Evolutionary conservation across 2,888 invertebrate genomes (phyloP).

Genomic region (Phytoseiulus persimilis): DNA sequence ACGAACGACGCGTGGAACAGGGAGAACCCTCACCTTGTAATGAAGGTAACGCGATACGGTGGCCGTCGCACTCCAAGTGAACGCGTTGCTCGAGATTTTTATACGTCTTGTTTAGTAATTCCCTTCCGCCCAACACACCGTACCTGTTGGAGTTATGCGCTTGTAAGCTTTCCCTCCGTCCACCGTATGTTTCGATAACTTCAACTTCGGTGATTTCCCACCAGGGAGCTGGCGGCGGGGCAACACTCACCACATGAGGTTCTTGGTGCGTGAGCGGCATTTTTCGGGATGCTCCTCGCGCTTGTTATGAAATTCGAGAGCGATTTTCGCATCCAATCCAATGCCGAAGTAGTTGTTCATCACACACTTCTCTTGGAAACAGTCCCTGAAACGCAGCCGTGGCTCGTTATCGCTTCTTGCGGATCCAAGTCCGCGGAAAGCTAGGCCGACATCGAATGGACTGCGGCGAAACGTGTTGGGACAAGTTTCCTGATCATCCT

Average conservation of each 20-base stretch:
- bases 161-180: no score
- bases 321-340: constrained; percentile 94
- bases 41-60: constrained; percentile 85
- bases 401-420: not conserved
- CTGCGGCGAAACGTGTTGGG: no score
- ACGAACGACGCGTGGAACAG: no score
- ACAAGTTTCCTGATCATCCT: no score
- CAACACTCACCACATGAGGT: constrained; percentile 71
- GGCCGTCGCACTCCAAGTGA: constrained; percentile 89
- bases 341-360: constrained; percentile 99
- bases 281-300: constrained; percentile 94
- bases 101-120: constrained; percentile 70
- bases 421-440: no score
- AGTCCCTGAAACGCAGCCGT: constrained; percentile 60
- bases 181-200: no score
- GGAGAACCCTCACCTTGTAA: constrained; percentile 59
- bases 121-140: constrained; percentile 57
- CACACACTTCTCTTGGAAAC: constrained; percentile 78
- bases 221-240: no score
- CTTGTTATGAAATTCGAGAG: constrained; percentile 91
- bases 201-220: no score
- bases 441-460: no score
- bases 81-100: constrained; percentile 91
- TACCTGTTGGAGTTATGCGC: constrained; percentile 48
- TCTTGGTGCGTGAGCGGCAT: constrained; percentile 78